Evolutionary conservation across 1,140 invertebrate genomes (phyloP).

Genomic region (Tyrophagus putrescentiae): DNA sequence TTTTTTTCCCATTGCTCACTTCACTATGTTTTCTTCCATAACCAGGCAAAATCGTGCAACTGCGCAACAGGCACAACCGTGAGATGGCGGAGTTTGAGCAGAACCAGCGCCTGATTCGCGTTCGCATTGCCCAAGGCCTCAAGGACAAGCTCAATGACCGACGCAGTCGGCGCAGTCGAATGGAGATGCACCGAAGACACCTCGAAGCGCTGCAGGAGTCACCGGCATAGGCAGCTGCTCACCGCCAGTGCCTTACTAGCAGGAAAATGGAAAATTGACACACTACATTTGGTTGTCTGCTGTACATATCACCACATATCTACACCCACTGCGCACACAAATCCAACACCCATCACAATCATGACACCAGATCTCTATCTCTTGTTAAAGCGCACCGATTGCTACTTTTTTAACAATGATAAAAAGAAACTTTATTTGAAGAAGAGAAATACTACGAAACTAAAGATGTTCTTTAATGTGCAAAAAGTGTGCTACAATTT

Average conservation of each 20-base stretch:
- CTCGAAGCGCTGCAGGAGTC: constrained; percentile 24
- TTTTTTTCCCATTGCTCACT: not conserved
- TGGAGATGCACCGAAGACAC: constrained; percentile 25
- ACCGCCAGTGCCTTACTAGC: constrained; percentile 2
- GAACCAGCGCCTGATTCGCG: constrained; percentile 33
- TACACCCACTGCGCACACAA: no score
- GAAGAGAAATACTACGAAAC: no score
- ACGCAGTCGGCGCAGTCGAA: constrained; percentile 26
- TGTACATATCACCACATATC: no score
- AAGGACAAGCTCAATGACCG: constrained; percentile 32
- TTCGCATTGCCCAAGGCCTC: constrained; percentile 32
- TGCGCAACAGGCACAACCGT: constrained; percentile 32
- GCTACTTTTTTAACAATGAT: no score
- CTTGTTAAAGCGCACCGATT: no score
- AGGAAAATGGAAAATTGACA: no score
- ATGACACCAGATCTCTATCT: no score
- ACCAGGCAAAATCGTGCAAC: constrained; percentile 33
- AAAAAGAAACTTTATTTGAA: no score
- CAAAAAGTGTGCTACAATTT: no score
- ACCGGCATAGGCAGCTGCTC: not conserved
- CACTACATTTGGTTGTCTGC: no score
- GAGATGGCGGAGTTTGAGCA: constrained; percentile 32
- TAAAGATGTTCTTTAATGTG: no score
- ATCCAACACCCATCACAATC: no score
- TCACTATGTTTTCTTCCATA: not conserved